Base-by-base conservation (phyloP, 2,113 vertebrate species). In the Clarias batrachus region DNA sequence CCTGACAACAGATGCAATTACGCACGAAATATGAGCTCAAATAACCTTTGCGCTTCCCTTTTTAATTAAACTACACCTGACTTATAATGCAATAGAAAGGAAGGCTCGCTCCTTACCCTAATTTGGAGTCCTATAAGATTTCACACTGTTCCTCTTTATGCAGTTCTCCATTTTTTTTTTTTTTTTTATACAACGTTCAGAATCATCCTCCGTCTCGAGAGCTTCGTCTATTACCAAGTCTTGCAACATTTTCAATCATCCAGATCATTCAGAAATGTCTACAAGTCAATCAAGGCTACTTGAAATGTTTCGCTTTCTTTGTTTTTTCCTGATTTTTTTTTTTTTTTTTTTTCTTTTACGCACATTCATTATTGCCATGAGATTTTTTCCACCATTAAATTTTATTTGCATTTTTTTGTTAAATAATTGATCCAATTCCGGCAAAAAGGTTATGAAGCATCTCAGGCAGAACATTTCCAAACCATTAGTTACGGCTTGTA, bases 1-100 rank as follows among this genome's bases (percentile, higher is more conserved):
- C 27, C 21, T n/a, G 81, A 59, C 80, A 83, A 86, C 79, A 74
- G 37, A 86, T 13, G 76, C 83, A 85, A 85, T 89, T 83, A 82
- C 68, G 65, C 37, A 37, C 83, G 27, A 79, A 56, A 82, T 83
- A 83, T 23, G 81, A 83, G 81, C 70, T 30, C 17, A 25, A 86
- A 81, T 81, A 81, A 74, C 66, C 85, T 73, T 52, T 16, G 8
- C 25, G 83, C 37, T 7, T 27, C 54, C 68, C 66, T 4, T 17
- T 59, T 57, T 80, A 80, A 80, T 86, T 86, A 80, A 57, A 41
- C 52, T 8, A n/a, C 33, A 70, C 76, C 48, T 37, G 63, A 80
- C 65, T 80, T 80, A 30, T 37, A 60, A 14, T 12, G 16, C 11
- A 68, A 12, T 37, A 54, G 10, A 56, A 59, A 41, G 10, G 33